A percentile compares a stretch with the other conserved stretches of the same genome.
Evolutionary conservation across 2,797 vertebrate species (phyloP).

Genomic region (Helostoma temminkii): DNA sequence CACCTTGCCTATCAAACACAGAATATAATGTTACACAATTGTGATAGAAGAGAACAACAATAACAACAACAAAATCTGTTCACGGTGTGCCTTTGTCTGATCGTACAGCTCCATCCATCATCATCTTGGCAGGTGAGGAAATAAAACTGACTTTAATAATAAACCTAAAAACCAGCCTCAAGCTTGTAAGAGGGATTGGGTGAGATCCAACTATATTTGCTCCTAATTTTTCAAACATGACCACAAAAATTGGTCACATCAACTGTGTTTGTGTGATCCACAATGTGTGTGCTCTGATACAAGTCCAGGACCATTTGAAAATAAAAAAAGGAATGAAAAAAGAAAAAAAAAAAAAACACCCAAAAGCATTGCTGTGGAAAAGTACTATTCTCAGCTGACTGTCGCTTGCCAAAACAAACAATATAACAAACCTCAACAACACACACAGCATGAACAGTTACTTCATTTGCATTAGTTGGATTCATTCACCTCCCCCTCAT

Average conservation of each 20-base stretch:
- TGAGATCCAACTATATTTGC: conserved; percentile 4
- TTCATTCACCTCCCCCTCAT: conserved; percentile 26
- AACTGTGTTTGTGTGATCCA: conserved; percentile 27
- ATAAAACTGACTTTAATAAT: not conserved
- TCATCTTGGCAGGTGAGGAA: not conserved
- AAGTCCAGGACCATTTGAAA: conserved; percentile 39
- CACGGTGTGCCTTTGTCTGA: not conserved
- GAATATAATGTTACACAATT: conserved; percentile 16
- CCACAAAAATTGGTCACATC: not conserved
- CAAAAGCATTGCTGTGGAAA: conserved; percentile 72
- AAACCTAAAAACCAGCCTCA: not conserved
- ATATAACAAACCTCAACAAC: conserved; percentile 63
- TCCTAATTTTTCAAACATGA: conserved; percentile 39
- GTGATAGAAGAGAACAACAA: conserved; percentile 5
- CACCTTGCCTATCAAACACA: conserved; percentile 28
- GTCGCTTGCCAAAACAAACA: conserved; percentile 74
- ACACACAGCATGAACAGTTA: conserved; percentile 43
- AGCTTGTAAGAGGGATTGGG: not conserved
- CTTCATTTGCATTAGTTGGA: conserved; percentile 67
- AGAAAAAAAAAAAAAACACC: conserved; percentile 47
- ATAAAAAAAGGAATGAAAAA: conserved; percentile 26
- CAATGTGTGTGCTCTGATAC: conserved; percentile 45
- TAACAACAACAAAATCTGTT: not conserved
- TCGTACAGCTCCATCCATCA: not conserved
- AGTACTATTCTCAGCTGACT: conserved; percentile 66